Evolutionary conservation across 1,140 invertebrate species (phyloP).

Genomic region (Drosophila varians): DNA sequence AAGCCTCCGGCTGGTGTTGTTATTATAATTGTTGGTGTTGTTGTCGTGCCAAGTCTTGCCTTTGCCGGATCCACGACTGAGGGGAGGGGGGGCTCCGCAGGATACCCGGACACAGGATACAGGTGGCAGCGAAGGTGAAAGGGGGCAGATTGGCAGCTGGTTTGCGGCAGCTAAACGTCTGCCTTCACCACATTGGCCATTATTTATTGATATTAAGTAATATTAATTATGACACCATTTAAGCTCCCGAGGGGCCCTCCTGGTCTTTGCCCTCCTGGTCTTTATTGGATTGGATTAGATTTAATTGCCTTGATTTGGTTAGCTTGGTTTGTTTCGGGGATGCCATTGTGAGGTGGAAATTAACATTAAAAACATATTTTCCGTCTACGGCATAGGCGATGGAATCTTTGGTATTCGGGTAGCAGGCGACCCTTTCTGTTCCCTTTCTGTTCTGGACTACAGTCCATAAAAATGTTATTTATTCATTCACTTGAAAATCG

Average conservation of each 20-base stretch:
- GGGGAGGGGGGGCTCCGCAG: neutral
- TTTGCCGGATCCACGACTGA: neutral
- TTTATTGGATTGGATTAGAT: slow-evolving; percentile 8
- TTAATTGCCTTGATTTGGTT: slow-evolving; percentile 14
- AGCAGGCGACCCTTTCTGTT: too few species aligned
- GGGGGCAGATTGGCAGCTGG: neutral
- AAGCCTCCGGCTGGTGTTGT: slow-evolving; percentile 32
- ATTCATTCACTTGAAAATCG: too few species aligned
- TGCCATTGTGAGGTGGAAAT: neutral
- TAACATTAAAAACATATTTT: neutral
- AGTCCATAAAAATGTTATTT: too few species aligned
- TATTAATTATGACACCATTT: slow-evolving; percentile 73
- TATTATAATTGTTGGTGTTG: slow-evolving; percentile 35
- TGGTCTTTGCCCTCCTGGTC: neutral
- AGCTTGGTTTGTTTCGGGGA: slow-evolving; percentile 4
- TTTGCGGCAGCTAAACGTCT: slow-evolving; percentile 10
- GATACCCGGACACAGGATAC: neutral
- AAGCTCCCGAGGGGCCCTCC: slow-evolving; percentile 8
- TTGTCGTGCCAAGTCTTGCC: neutral
- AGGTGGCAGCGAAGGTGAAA: neutral
- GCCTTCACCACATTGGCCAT: slow-evolving; percentile 49
- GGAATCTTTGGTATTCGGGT: too few species aligned
- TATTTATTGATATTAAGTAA: slow-evolving; percentile 76
- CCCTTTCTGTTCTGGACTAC: too few species aligned
- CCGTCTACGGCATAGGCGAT: neutral